These are phyloP conservation scores for Rhipidura dahli DNA, from an alignment of 2,113 vertebrate genomes.

Conservation along the genomic window DNA sequence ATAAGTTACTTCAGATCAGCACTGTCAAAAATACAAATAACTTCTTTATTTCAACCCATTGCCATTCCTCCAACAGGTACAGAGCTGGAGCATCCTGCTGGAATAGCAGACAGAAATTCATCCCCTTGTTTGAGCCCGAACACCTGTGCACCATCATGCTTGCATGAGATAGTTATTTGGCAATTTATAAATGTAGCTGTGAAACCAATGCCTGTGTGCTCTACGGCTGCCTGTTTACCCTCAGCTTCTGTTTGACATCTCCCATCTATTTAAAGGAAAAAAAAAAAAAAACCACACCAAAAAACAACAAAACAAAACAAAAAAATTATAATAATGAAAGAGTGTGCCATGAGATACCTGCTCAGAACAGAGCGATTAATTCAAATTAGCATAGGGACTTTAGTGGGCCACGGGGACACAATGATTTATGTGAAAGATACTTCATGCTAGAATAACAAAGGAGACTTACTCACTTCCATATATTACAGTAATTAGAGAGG, in stretches of 20 bases:
- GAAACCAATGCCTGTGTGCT: not conserved
- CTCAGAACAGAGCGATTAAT: conserved; percentile 28
- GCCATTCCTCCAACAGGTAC: fast-evolving
- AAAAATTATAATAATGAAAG: conserved; percentile 21
- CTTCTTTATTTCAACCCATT: not conserved
- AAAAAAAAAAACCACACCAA: not conserved
- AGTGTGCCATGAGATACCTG: conserved; percentile 11
- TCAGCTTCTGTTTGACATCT: not conserved
- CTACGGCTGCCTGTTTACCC: not conserved
- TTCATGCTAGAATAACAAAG: conserved; percentile 51
- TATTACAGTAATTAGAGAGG: not conserved
- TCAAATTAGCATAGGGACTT: conserved; percentile 34
- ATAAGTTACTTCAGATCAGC: not conserved
- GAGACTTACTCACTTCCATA: not conserved
- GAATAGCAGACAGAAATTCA: not conserved
- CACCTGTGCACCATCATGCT: not conserved
- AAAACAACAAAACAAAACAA: not conserved
- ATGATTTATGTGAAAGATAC: conserved; percentile 35
- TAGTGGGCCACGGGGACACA: not conserved
- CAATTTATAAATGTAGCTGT: not conserved
- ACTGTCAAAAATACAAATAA: not conserved
- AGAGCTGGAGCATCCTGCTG: not conserved
- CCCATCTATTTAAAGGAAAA: not conserved
- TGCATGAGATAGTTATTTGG: not conserved
- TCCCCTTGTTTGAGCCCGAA: not conserved